phyloP scores from a whole-genome alignment of 2,888 invertebrate genomes.

The Scaptomyza reducta region DNA sequence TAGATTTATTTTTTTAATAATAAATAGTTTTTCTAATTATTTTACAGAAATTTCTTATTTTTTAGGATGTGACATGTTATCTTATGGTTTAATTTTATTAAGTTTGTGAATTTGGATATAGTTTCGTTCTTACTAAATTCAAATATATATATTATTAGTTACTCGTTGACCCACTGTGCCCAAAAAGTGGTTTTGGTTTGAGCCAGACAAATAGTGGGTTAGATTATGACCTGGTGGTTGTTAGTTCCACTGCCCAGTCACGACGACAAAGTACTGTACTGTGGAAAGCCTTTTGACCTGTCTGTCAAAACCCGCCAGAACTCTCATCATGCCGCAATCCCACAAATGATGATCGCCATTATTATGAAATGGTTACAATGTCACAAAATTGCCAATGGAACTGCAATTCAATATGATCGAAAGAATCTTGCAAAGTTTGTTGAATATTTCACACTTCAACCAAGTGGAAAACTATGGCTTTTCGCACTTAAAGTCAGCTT shows the following conservation, averaged over 20 bases:
- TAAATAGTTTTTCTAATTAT: no score
- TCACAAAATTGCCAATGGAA: slow-evolving; percentile 9
- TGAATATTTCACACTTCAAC: slow-evolving; percentile 36
- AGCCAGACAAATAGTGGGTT: slow-evolving; percentile 54
- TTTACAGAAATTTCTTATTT: no score
- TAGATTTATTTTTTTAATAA: no score
- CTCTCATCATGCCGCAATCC: slow-evolving; percentile 35
- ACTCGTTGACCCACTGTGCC: slow-evolving; percentile 34
- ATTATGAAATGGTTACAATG: slow-evolving; percentile 20
- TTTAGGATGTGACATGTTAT: no score
- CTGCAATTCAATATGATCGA: neutral
- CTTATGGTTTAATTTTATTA: no score
- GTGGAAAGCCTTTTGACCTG: slow-evolving; percentile 37
- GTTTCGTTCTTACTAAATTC: neutral
- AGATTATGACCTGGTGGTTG: slow-evolving; percentile 40
- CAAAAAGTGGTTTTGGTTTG: slow-evolving; percentile 1
- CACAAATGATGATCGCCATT: slow-evolving; percentile 19
- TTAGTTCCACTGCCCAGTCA: slow-evolving; percentile 33
- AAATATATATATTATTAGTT: neutral
- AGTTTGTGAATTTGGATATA: no score
- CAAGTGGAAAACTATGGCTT: neutral
- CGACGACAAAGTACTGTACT: slow-evolving; percentile 27
- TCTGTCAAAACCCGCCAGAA: slow-evolving; percentile 25
- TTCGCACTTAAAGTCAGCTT: slow-evolving; percentile 25
- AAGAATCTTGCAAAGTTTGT: no score